Base-by-base conservation (phyloP, 2,113 vertebrate genomes). In the Noturus placidus region DNA sequence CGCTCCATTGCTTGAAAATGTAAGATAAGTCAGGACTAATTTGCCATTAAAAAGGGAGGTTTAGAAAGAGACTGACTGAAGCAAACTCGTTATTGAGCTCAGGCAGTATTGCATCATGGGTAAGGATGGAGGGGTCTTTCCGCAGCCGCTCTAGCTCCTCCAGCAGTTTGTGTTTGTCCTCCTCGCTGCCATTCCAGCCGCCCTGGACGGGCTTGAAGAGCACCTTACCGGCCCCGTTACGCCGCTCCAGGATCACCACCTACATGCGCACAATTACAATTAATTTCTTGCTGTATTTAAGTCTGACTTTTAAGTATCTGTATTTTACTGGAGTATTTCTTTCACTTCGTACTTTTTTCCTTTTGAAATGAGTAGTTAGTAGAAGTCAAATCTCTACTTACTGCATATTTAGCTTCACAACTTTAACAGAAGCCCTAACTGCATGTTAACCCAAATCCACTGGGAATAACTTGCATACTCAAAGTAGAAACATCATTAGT, bases 61-160 rank as follows among this genome's bases (percentile, higher is more conserved):
- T 81, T n/a, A n/a, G n/a, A 4, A 61, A 80, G 86, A 20, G 86
- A 92, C 97, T 93, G 90, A 99, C 98, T 0, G 97, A 97, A 35
- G 98, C 97, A 0, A 99, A 97, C 90, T 99, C 98, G 0, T 99
- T 98, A 0, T 96, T 97, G 90, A 99, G 92, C 88, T 98, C 97
- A 0, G 95, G 94, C 88, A 99, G 94, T 67, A 96, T 91, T 0
- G 96, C 95, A 4, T 99, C 97, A 0, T 95, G 94, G 6, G 95
- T 94, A 50, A 99, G 97, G 30, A 99, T 93, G 14, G 96, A 94
- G 0, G 98, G 96, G 85, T 99, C 97, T 84, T 94, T 97, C 87
- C 96, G 96, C 38, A 99, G 94, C 67, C 96, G 95, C 87, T 97
- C 94, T 85, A 99, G 93, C 70, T 97, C 95, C 83, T 97, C 96